Evolutionary conservation across 2,113 vertebrate genomes (phyloP).

Genomic region (Neodon shergylaensis): DNA sequence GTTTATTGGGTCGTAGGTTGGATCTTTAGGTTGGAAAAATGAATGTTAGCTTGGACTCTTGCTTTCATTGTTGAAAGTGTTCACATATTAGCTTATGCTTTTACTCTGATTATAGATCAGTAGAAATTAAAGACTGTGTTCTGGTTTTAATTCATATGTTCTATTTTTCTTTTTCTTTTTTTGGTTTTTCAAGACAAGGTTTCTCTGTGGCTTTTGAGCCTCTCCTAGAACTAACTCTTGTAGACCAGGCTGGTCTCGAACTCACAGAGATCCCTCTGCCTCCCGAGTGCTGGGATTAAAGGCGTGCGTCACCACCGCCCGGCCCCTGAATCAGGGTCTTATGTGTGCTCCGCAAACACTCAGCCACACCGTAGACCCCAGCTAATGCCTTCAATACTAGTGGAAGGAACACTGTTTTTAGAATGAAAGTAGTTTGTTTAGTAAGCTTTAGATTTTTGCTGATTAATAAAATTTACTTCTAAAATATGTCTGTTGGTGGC

Average conservation of each 20-base stretch:
- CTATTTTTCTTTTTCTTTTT: not conserved
- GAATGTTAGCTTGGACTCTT: not conserved
- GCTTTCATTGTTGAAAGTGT: not conserved
- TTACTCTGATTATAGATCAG: not conserved
- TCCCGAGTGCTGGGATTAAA: too few species aligned
- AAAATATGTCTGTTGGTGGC: not conserved
- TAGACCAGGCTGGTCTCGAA: too few species aligned
- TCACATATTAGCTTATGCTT: not conserved
- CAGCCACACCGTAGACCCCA: not conserved
- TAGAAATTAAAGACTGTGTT: conserved; percentile 7
- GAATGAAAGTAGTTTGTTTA: not conserved
- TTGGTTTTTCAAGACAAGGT: too few species aligned
- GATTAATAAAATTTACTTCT: not conserved
- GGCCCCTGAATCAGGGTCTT: not conserved
- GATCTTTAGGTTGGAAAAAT: not conserved
- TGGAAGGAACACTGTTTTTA: conserved; percentile 1
- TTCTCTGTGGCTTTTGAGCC: too few species aligned
- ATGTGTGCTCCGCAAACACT: not conserved
- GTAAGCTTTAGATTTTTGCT: conserved; percentile 9
- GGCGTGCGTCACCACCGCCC: too few species aligned
- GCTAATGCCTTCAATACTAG: not conserved
- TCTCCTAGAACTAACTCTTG: too few species aligned
- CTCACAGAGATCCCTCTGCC: too few species aligned
- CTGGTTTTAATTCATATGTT: not conserved
- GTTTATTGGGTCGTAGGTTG: not conserved